Conservation (phyloP, 2,888 invertebrate species). For the Loripinus fragilis region DNA sequence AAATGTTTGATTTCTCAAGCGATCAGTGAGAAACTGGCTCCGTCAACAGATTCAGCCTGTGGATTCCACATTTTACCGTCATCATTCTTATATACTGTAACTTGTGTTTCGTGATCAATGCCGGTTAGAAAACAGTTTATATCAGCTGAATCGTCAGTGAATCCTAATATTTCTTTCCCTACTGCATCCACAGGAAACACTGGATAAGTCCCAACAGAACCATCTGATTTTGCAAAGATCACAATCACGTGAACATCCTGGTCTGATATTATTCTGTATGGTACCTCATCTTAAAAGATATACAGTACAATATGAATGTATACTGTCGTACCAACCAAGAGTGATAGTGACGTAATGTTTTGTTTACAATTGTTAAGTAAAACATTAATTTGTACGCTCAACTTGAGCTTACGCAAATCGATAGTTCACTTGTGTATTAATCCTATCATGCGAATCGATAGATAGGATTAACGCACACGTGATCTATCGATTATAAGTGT, state of each 20-base stretch:
- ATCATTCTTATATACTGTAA: background rate
- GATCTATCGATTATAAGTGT: too few relatives aligned
- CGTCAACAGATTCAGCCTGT: background rate
- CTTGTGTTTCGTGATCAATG: background rate
- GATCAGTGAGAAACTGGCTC: background rate
- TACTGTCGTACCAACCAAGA: too few relatives aligned
- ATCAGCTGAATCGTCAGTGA: background rate
- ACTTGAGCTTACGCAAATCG: too few relatives aligned
- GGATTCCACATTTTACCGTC: too few relatives aligned
- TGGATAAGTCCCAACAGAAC: background rate
- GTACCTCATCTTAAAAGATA: too few relatives aligned
- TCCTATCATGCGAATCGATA: too few relatives aligned
- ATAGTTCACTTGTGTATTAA: too few relatives aligned
- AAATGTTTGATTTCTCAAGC: background rate
- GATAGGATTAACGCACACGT: too few relatives aligned
- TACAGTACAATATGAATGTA: background rate
- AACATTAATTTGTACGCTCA: too few relatives aligned
- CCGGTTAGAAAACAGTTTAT: background rate
- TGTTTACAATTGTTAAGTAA: too few relatives aligned
- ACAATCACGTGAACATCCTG: slow-evolving; percentile 26
- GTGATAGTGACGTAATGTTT: too few relatives aligned
- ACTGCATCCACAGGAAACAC: slow-evolving; percentile 34
- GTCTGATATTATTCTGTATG: slow-evolving; percentile 14
- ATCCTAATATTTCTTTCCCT: slow-evolving; percentile 26
- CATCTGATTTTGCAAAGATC: background rate